Evolutionary conservation across 2,113 vertebrate species (phyloP).

Genomic region (Polypterus senegalus): DNA sequence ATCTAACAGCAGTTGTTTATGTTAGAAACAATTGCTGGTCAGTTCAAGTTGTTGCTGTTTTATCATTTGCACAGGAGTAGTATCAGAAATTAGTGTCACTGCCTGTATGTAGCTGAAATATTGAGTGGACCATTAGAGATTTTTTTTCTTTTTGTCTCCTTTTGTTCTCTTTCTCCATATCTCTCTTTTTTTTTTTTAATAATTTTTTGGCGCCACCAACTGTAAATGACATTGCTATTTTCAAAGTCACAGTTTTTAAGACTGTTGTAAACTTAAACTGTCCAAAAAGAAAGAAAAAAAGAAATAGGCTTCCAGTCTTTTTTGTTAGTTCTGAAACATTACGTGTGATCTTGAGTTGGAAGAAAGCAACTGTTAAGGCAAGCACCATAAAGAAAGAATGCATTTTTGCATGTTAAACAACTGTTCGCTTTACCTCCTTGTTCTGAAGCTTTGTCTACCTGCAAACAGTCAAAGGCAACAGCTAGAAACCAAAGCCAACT

Average conservation of each 20-base stretch:
- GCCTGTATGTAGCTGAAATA: conserved; percentile 94
- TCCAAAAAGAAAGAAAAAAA: conserved; percentile 28
- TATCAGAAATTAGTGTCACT: conserved; percentile 93
- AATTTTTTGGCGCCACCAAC: conserved; percentile 80
- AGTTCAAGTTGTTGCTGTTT: conserved; percentile 97
- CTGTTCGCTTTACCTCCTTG: conserved; percentile 95
- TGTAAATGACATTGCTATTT: conserved; percentile 96
- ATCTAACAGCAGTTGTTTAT: conserved; percentile 85
- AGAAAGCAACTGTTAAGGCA: conserved; percentile 64
- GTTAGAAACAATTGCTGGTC: conserved; percentile 97
- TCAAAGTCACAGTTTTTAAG: conserved; percentile 73
- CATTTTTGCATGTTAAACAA: conserved; percentile 89
- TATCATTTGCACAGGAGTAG: conserved; percentile 98
- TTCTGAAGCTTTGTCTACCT: conserved; percentile 99
- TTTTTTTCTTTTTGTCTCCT: conserved; percentile 33
- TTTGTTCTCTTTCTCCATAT: conserved; percentile 19
- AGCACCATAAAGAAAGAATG: conserved; percentile 82
- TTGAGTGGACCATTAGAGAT: conserved; percentile 68
- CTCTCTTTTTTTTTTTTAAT: conserved; percentile 12
- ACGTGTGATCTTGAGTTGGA: conserved; percentile 78
- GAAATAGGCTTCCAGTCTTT: conserved; percentile 83
- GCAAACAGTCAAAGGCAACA: conserved; percentile 99
- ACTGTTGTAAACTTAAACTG: conserved; percentile 63
- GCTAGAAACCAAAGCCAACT: conserved; percentile 99
- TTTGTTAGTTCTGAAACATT: conserved; percentile 86